Conservation (phyloP, 35 echinoderm and acorn worm species). For the Ophiothrix spiculata region DNA sequence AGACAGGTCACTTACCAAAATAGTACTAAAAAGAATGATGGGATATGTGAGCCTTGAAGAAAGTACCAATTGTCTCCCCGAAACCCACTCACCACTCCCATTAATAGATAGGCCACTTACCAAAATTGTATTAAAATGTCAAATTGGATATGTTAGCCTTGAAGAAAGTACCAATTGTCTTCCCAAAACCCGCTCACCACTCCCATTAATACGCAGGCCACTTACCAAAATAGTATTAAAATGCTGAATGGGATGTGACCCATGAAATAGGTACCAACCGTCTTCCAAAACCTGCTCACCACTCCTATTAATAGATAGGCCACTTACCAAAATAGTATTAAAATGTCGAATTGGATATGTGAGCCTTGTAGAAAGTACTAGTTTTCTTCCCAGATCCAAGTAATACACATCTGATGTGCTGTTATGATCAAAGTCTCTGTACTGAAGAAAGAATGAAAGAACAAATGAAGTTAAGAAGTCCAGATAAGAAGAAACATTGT, state of each 20-base stretch:
- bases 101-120: background rate
- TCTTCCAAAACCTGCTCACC: background rate
- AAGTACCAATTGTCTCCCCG: background rate
- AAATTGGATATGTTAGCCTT: background rate
- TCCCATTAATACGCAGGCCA: too few relatives aligned
- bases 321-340: slow-evolving; percentile 1
- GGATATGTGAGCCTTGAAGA: background rate
- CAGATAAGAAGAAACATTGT: too few relatives aligned
- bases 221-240: too few relatives aligned
- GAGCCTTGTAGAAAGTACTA: background rate
- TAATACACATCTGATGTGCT: background rate
- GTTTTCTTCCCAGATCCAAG: background rate
- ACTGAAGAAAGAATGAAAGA: slow-evolving; percentile 1
- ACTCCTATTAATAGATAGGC: background rate
- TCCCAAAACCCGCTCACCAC: background rate
- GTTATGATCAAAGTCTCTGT: slow-evolving; percentile 1
- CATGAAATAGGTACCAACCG: background rate
- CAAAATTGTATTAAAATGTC: background rate
- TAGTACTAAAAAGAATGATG: background rate
- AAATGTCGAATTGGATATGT: background rate
- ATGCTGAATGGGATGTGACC: too few relatives aligned
- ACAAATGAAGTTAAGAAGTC: too few relatives aligned
- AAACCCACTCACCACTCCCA: background rate
- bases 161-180: background rate
- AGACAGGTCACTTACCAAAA: background rate